These are phyloP conservation scores for Leuciscus idus DNA, from an alignment of 2,113 vertebrate species.

Conservation along the genomic window DNA sequence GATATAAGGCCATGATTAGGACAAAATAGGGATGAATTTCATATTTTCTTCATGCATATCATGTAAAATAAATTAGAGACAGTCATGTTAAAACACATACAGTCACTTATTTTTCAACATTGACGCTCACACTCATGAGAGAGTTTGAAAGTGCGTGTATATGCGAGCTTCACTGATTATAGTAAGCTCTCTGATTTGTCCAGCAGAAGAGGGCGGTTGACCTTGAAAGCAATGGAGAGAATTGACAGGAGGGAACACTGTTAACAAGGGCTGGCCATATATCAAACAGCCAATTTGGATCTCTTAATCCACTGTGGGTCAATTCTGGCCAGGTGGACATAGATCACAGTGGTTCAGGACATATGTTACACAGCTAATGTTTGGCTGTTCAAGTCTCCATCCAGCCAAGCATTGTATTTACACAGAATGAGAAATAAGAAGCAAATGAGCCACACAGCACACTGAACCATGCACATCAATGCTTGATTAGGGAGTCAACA, in stretches of 20 bases:
- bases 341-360: constrained; percentile 71
- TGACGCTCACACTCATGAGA: neutral
- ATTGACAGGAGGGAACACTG: constrained; percentile 70
- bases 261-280: constrained; percentile 76
- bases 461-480: neutral
- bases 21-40: neutral
- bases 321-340: constrained; percentile 72
- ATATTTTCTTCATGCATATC: neutral
- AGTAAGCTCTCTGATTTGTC: constrained; percentile 63
- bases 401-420: constrained; percentile 61
- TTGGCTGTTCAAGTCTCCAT: constrained; percentile 16
- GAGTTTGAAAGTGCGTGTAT: neutral
- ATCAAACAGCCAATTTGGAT: constrained; percentile 78
- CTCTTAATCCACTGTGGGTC: constrained; percentile 77
- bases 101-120: neutral
- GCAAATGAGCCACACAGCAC: neutral
- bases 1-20: neutral
- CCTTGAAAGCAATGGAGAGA: constrained; percentile 76
- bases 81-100: neutral
- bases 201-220: constrained; percentile 66
- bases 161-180: neutral
- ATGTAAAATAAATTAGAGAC: neutral
- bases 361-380: constrained; percentile 50
- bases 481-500: constrained; percentile 10
- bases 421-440: constrained; percentile 57